Percentiles rank a stretch among this genome's conserved stretches.
phyloP scores from a whole-genome alignment of 2,888 invertebrate genomes.

The Sminthurides aquaticus region DNA sequence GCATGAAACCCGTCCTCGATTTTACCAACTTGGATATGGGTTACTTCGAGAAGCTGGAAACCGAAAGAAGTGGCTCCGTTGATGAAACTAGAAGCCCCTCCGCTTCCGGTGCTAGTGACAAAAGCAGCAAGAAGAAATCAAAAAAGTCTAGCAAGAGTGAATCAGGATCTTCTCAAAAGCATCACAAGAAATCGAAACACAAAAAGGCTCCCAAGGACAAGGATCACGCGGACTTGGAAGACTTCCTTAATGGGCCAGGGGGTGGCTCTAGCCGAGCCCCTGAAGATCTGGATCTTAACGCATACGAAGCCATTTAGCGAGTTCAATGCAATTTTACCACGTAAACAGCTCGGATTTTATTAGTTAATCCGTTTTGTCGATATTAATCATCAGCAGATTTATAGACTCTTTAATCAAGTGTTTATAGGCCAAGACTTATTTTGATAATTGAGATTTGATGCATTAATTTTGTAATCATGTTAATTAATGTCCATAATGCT shows the following conservation, averaged over 20 bases:
- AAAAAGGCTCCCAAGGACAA: constrained; percentile 47
- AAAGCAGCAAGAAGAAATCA: constrained; percentile 36
- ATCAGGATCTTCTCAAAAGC: neutral
- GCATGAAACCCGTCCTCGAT: constrained; percentile 7
- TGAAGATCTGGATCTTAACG: constrained; percentile 31
- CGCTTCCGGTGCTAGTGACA: constrained; percentile 22
- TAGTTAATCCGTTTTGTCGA: too few species aligned
- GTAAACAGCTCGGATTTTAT: too few species aligned
- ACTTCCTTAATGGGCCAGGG: constrained; percentile 55
- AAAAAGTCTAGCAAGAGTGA: neutral
- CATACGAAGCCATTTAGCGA: constrained; percentile 35
- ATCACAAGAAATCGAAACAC: constrained; percentile 25
- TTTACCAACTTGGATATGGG: constrained; percentile 14
- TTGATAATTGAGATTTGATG: too few species aligned
- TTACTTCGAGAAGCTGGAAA: constrained; percentile 11
- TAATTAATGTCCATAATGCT: too few species aligned
- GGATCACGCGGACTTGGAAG: constrained; percentile 55
- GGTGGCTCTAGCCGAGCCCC: constrained; percentile 46
- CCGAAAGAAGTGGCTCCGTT: constrained; percentile 14
- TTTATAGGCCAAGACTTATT: too few species aligned
- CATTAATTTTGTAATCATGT: too few species aligned
- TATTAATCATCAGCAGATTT: too few species aligned
- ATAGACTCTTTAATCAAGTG: too few species aligned
- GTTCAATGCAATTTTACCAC: neutral
- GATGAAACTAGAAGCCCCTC: constrained; percentile 15